phyloP scores from a whole-genome alignment of 2,113 vertebrate species.

The Dicentrarchus labrax region DNA sequence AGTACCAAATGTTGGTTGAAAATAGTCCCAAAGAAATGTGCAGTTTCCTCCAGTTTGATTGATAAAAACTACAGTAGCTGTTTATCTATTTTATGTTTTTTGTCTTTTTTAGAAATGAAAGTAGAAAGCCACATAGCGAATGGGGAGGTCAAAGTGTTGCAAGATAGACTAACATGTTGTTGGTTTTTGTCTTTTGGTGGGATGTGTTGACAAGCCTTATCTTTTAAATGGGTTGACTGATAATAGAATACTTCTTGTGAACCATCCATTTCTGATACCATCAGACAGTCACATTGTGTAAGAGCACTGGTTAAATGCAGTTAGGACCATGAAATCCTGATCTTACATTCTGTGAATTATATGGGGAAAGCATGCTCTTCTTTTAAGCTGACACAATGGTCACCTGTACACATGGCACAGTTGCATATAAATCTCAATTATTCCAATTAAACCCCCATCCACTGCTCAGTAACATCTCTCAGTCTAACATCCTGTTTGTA shows the following conservation, averaged over 20 bases:
- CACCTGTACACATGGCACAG: background rate
- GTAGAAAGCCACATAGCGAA: background rate
- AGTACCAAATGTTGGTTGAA: background rate
- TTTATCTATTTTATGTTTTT: no score
- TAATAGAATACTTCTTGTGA: background rate
- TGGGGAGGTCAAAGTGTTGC: background rate
- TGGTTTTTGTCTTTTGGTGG: background rate
- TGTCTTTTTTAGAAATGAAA: background rate
- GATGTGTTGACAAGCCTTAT: background rate
- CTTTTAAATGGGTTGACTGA: background rate
- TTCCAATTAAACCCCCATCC: background rate
- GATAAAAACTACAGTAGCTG: background rate
- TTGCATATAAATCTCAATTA: background rate
- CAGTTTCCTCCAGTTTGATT: background rate
- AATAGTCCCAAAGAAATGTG: background rate
- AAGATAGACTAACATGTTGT: background rate
- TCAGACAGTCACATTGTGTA: background rate
- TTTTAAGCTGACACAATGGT: background rate
- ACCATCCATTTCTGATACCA: background rate
- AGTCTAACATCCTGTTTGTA: background rate
- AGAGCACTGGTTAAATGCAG: background rate
- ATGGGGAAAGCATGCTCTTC: background rate
- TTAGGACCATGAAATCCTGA: background rate
- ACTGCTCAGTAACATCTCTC: background rate
- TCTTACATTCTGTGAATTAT: background rate